Evolutionary conservation across 2,888 invertebrate species (phyloP).

Genomic region (Chloroclystis v-ata): DNA sequence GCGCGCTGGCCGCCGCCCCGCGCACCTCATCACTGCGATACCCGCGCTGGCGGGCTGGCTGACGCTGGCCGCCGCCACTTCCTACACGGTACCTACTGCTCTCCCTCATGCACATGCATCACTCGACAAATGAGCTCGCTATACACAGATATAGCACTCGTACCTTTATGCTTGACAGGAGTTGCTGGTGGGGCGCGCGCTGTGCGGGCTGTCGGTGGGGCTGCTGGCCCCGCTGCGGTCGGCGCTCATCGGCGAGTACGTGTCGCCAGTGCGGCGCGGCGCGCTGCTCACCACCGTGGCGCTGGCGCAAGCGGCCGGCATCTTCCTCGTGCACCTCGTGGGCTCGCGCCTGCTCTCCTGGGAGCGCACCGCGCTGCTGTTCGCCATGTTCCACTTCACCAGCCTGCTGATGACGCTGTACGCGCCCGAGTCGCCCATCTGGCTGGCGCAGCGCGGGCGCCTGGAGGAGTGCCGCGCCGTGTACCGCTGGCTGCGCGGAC

Average conservation of each 20-base stretch:
- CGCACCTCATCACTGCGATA: slow-evolving; percentile 63
- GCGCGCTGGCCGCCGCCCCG: slow-evolving; percentile 67
- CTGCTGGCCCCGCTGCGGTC: slow-evolving; percentile 40
- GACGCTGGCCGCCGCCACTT: slow-evolving; percentile 55
- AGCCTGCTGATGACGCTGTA: slow-evolving; percentile 55
- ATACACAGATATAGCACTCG: too few species aligned
- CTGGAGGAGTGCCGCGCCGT: slow-evolving; percentile 69
- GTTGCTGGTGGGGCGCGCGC: slow-evolving; percentile 20
- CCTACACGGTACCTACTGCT: slow-evolving; percentile 33
- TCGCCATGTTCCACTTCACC: slow-evolving; percentile 56
- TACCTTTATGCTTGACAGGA: slow-evolving; percentile 1
- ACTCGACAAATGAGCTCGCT: neutral
- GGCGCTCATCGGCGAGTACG: slow-evolving; percentile 72
- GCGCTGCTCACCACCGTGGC: slow-evolving; percentile 76
- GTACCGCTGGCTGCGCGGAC: slow-evolving; percentile 75
- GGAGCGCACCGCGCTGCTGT: slow-evolving; percentile 69
- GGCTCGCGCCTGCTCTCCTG: slow-evolving; percentile 75
- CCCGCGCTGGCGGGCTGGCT: slow-evolving; percentile 74
- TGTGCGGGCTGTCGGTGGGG: neutral
- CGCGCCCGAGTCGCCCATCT: slow-evolving; percentile 80
- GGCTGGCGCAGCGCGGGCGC: slow-evolving; percentile 73
- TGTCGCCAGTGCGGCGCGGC: slow-evolving; percentile 77
- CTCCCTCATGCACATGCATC: neutral
- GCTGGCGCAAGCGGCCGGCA: slow-evolving; percentile 75
- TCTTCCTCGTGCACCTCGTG: slow-evolving; percentile 77